Conservation (phyloP, 2,888 invertebrate species). For the Xanthorhoe spadicearia region DNA sequence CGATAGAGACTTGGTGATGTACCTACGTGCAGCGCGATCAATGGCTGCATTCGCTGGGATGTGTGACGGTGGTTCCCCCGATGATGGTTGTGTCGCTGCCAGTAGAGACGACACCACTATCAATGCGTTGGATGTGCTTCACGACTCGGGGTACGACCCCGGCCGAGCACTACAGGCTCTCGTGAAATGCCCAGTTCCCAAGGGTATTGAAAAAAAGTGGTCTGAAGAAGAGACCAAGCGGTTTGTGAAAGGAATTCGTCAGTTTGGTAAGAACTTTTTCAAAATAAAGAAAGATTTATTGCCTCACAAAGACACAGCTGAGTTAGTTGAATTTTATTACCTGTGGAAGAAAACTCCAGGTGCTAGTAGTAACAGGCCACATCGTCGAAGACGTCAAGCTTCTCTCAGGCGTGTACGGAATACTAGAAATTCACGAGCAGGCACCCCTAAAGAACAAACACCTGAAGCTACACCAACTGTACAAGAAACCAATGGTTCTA, state of each 20-base stretch:
- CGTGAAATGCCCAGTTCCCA: conserved; percentile 98
- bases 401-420: conserved; percentile 94
- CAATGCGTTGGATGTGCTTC: conserved; percentile 97
- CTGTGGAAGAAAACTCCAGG: conserved; percentile 99
- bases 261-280: conserved; percentile 99
- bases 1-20: conserved; percentile 98
- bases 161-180: conserved; percentile 97
- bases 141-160: conserved; percentile 98
- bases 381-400: conserved; percentile 94
- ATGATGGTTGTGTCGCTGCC: conserved; percentile 98
- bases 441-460: conserved; percentile 90
- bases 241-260: conserved; percentile 98
- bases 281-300: conserved; percentile 98
- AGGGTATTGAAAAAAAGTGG: conserved; percentile 99
- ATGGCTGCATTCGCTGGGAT: conserved; percentile 99
- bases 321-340: conserved; percentile 99
- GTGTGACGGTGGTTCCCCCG: conserved; percentile 99
- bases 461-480: conserved; percentile 84
- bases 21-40: conserved; percentile 97
- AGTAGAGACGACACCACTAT: conserved; percentile 98
- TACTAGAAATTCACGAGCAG: conserved; percentile 93
- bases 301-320: conserved; percentile 98
- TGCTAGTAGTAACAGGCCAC: conserved; percentile 98
- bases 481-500: conserved; percentile 80
- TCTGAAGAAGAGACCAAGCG: conserved; percentile 98